phyloP scores from a whole-genome alignment of 2,888 invertebrate species.

The Trissolcus japonicus region DNA sequence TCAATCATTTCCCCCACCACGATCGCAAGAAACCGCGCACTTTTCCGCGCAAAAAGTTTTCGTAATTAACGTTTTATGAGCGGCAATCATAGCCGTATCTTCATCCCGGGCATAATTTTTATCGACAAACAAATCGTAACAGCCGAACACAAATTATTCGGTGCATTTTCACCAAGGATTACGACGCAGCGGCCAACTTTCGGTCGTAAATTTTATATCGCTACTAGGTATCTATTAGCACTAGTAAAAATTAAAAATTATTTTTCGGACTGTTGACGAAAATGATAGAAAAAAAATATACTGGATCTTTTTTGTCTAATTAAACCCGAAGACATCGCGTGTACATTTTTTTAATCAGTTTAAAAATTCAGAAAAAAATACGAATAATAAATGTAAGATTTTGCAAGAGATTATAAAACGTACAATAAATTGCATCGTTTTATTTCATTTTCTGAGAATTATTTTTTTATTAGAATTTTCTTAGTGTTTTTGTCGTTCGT shows the following conservation, averaged over 20 bases:
- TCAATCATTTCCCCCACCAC: constrained; percentile 21
- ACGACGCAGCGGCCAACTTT: constrained; percentile 53
- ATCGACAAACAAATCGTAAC: constrained; percentile 57
- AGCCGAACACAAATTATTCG: constrained; percentile 56
- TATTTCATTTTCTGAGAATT: background rate
- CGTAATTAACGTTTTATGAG: constrained; percentile 55
- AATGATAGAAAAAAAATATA: constrained; percentile 43
- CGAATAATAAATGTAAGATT: too few species aligned
- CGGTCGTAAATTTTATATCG: constrained; percentile 58
- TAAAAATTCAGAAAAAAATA: background rate
- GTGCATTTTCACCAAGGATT: constrained; percentile 58
- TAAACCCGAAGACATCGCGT: constrained; percentile 22
- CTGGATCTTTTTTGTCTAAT: constrained; percentile 51
- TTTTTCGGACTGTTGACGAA: constrained; percentile 38
- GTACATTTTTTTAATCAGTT: background rate
- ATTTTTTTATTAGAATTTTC: constrained; percentile 6
- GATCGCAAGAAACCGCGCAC: constrained; percentile 30
- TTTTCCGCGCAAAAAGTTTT: constrained; percentile 49
- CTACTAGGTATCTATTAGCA: constrained; percentile 55
- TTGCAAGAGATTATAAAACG: too few species aligned
- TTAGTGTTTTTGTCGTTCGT: too few species aligned
- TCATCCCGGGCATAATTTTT: constrained; percentile 52
- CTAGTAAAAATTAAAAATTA: constrained; percentile 54
- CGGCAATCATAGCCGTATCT: constrained; percentile 43
- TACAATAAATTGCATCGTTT: too few species aligned